Evolutionary conservation across 2,888 invertebrate species (phyloP).

Genomic region (Tenodera sinensis): DNA sequence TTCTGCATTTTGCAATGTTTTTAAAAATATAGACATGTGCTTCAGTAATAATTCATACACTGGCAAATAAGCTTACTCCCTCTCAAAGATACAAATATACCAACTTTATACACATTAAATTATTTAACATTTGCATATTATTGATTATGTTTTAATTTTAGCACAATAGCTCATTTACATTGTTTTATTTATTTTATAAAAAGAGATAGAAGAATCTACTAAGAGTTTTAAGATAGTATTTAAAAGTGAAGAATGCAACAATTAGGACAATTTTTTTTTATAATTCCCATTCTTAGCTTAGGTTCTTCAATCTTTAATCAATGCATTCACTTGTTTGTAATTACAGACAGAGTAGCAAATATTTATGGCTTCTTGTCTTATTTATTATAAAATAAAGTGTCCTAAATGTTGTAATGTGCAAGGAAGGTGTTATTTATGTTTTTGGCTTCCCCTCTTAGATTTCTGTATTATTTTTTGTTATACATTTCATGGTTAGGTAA

Average conservation of each 20-base stretch:
- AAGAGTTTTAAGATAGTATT: not conserved
- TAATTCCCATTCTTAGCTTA: not conserved
- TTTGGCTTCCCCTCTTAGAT: not conserved
- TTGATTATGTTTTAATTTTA: not conserved
- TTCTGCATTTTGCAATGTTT: too few relatives aligned
- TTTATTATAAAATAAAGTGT: not conserved
- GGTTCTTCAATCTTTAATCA: too few relatives aligned
- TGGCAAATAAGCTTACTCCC: not conserved
- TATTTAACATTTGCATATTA: not conserved
- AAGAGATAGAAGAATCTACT: not conserved
- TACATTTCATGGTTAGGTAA: not conserved
- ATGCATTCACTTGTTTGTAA: too few relatives aligned
- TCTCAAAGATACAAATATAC: not conserved
- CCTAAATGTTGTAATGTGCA: not conserved
- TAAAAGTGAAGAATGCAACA: not conserved
- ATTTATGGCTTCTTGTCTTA: not conserved
- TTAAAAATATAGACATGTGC: too few relatives aligned
- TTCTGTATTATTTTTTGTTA: not conserved
- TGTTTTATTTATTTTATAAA: not conserved
- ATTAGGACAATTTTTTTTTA: not conserved
- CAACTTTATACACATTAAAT: not conserved
- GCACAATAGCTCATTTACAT: not conserved
- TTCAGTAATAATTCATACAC: not conserved
- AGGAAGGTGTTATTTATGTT: not conserved
- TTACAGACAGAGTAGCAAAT: not conserved